Percentiles rank a stretch among this genome's conserved stretches.
Evolutionary conservation across 1,140 invertebrate genomes (phyloP).

Genomic region (Trichomalopsis sarcophagae): DNA sequence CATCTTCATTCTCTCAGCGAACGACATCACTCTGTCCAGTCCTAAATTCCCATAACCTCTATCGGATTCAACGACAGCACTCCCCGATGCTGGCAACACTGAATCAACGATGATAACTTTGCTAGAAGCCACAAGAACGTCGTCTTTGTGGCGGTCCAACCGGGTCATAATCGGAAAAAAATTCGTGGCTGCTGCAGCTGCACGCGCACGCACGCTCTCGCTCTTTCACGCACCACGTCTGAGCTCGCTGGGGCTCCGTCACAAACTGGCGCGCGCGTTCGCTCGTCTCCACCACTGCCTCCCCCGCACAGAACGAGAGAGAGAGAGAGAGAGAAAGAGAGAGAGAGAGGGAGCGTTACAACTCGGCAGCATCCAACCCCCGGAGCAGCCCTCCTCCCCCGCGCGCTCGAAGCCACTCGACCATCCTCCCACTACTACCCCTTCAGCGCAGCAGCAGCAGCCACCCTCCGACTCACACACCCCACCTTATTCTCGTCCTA

Average conservation of each 20-base stretch:
- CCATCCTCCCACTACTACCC: constrained; percentile 33
- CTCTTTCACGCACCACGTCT: constrained; percentile 55
- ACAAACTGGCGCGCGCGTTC: constrained; percentile 68
- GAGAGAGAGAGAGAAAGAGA: neutral
- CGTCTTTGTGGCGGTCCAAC: neutral
- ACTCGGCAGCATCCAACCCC: constrained; percentile 60
- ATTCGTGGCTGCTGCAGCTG: constrained; percentile 57
- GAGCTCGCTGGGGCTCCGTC: constrained; percentile 68
- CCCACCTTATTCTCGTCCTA: neutral
- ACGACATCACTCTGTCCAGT: neutral
- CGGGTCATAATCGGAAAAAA: neutral
- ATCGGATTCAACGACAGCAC: neutral
- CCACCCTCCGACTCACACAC: constrained; percentile 59
- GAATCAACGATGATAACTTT: neutral
- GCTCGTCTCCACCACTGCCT: constrained; percentile 63
- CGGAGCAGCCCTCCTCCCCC: constrained; percentile 51
- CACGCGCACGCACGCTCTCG: constrained; percentile 57
- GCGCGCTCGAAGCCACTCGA: constrained; percentile 37
- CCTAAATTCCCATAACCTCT: neutral
- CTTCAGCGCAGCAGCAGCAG: constrained; percentile 19
- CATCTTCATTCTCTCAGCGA: neutral
- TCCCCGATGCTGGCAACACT: neutral
- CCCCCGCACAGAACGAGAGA: constrained; percentile 8
- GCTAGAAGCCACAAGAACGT: neutral
- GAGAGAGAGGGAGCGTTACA: neutral